Base-by-base conservation (phyloP, 2,888 invertebrate species). In the Polyommatus iphigenia region DNA sequence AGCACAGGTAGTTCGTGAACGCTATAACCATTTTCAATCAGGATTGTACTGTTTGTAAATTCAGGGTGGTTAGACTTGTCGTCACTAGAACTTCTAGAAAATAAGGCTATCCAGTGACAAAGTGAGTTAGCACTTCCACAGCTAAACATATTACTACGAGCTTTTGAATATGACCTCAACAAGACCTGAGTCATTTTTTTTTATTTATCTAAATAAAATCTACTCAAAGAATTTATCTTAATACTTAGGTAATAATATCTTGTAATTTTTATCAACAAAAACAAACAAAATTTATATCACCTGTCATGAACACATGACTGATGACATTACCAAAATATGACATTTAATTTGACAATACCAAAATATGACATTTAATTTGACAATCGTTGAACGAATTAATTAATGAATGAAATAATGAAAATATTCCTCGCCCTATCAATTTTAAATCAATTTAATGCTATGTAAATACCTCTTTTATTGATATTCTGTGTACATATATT, bases 1-100 rank as follows among this genome's bases (percentile, higher is more conserved):
- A 96, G 94, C 18, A 96, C 90, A 2, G 96, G 96, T 76, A 97
- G 91, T 86, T 97, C 97, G 83, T 96, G 95, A 32, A 97, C 96
- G 78, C 95, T 94, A n/a, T 92, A 88, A 5, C 96, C 96, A 85
- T 96, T 96, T 89, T 97, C 96, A 78, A 96, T 89, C 73, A 97
- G 86, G 79, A 96, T 95, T 13, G 95, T 95, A 81, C 90, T 92
- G 77, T 86, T 89, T 78, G 86, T 88, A 80, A 90, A 90, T 80
- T 91, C 91, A 76, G 88, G 86, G 81, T 85, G 86, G 81, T 84
- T 84, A 81, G 83, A 83, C 82, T 89, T 91, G 54, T 91, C 90
- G 80, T 91, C 91, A 83, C 88, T 86, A 77, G 86, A 86, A 76
- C 80, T 84, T 80, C 92, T 87, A 83, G 80, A 79, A 78, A 83